Evolutionary conservation across 2,113 vertebrate species (phyloP).

Genomic region (Pseudopodoces humilis): DNA sequence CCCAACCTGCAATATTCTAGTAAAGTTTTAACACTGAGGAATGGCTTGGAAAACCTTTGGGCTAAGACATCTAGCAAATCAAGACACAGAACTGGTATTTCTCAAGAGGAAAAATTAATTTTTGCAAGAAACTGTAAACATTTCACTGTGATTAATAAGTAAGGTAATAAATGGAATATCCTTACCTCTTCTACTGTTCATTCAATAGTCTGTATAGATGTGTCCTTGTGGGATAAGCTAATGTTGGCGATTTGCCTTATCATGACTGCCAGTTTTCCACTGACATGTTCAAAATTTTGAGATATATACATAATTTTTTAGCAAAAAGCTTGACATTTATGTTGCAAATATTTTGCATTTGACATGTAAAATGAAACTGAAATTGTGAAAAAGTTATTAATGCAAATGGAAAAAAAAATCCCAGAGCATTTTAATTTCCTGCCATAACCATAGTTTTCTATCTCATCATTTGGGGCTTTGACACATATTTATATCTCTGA

Average conservation of each 20-base stretch:
- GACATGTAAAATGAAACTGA: neutral
- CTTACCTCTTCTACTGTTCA: neutral
- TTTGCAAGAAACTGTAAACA: neutral
- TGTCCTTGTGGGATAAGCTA: neutral
- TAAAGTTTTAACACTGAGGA: neutral
- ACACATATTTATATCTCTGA: neutral
- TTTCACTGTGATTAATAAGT: neutral
- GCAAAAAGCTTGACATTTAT: neutral
- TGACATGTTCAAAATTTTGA: neutral
- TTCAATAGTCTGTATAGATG: neutral
- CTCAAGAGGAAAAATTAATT: neutral
- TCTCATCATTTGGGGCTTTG: neutral
- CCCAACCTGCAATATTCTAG: neutral
- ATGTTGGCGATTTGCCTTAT: neutral
- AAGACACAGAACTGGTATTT: neutral
- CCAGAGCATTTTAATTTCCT: neutral
- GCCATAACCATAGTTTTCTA: neutral
- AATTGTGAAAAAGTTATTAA: neutral
- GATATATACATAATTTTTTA: neutral
- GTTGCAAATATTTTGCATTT: neutral
- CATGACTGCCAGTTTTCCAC: neutral
- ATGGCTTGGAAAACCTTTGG: neutral
- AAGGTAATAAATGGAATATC: neutral
- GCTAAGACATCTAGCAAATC: neutral
- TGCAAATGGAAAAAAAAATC: neutral